A percentile compares a stretch with the other conserved stretches of the same genome.
Conservation (phyloP, 2,113 vertebrate genomes). For the Camelus dromedarius region DNA sequence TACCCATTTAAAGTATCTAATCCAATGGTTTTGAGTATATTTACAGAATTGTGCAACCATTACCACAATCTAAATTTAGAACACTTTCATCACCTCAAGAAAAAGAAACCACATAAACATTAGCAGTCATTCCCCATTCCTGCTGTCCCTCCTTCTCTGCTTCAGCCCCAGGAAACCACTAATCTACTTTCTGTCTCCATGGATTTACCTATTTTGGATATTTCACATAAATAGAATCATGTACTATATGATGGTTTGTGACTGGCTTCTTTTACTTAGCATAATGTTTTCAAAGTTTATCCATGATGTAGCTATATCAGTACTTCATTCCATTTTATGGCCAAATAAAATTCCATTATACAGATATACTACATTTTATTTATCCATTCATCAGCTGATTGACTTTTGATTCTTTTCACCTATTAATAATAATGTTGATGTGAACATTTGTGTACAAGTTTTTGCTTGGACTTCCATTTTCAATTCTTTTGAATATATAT, state of each 20-base stretch:
- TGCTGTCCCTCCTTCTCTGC: not conserved
- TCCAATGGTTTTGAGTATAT: not conserved
- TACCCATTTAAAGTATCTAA: not conserved
- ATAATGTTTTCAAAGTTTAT: conserved; percentile 42
- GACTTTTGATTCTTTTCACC: not conserved
- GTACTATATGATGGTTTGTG: not conserved
- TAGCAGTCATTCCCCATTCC: not conserved
- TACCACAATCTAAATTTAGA: conserved; percentile 41
- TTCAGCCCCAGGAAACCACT: conserved; percentile 37
- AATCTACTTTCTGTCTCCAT: conserved; percentile 43
- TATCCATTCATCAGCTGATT: not conserved
- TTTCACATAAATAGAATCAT: conserved; percentile 47
- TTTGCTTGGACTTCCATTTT: conserved; percentile 38
- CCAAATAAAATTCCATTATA: conserved; percentile 15
- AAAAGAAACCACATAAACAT: conserved; percentile 19
- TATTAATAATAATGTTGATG: not conserved
- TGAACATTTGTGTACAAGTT: conserved; percentile 18
- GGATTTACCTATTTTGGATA: not conserved
- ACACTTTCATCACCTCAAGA: conserved; percentile 1
- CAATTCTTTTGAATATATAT: not conserved
- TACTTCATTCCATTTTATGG: not conserved
- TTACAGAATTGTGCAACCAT: not conserved
- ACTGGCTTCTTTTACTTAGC: conserved; percentile 13
- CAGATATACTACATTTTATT: not conserved
- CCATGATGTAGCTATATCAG: not conserved